These are phyloP conservation scores for Dicranocentrus wangi DNA, from an alignment of 2,888 invertebrate species.

Conservation along the genomic window DNA sequence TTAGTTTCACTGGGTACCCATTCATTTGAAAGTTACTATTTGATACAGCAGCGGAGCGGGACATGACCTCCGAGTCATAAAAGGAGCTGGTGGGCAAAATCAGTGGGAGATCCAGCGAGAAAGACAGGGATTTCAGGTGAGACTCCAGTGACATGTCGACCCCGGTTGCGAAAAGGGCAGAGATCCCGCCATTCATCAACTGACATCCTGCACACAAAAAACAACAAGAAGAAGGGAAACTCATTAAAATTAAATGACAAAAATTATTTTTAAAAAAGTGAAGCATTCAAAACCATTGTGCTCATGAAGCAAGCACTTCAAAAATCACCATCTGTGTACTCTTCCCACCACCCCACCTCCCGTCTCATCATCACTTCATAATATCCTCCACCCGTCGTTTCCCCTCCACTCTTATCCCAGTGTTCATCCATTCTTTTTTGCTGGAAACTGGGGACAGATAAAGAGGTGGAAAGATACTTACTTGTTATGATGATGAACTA, in stretches of 20 bases:
- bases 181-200: conserved; percentile 72
- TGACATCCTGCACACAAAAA: conserved; percentile 67
- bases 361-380: too few species aligned
- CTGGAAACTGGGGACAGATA: too few species aligned
- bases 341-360: too few species aligned
- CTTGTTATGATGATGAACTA: too few species aligned
- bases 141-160: conserved; percentile 72
- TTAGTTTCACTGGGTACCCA: conserved; percentile 85
- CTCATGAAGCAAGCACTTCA: too few species aligned
- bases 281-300: conserved; percentile 14
- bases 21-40: conserved; percentile 69
- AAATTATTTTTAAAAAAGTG: neutral
- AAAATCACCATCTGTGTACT: too few species aligned
- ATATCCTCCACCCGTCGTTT: too few species aligned
- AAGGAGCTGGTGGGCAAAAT: conserved; percentile 72
- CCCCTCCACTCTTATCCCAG: too few species aligned
- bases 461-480: too few species aligned
- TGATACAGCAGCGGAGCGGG: conserved; percentile 43
- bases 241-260: conserved; percentile 15
- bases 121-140: conserved; percentile 73
- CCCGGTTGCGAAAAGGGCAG: conserved; percentile 71
- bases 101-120: conserved; percentile 72
- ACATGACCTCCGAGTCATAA: conserved; percentile 65
- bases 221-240: neutral
- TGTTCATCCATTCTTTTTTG: too few species aligned